Conservation (phyloP, 2,888 invertebrate genomes). For the Pyrochroa serraticornis region DNA sequence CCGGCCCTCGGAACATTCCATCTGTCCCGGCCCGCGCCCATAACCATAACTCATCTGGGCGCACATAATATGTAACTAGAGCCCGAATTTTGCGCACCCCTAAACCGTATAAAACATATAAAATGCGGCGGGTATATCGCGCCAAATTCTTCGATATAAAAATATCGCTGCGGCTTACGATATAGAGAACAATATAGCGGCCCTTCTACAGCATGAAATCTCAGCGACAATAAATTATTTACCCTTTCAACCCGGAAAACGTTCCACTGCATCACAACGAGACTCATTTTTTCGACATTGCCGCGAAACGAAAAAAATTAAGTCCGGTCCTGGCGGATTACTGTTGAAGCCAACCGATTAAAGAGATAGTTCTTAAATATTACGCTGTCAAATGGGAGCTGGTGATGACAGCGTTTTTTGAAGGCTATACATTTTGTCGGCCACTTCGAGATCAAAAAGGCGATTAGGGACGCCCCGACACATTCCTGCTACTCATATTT, state of each 20-base stretch:
- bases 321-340: too few species aligned
- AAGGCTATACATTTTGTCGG: conserved; percentile 42
- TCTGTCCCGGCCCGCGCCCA: conserved; percentile 47
- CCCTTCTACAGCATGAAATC: conserved; percentile 12
- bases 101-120: conserved; percentile 20
- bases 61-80: conserved; percentile 43
- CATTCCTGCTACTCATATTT: conserved; percentile 52
- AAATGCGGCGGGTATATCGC: conserved; percentile 20
- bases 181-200: conserved; percentile 19
- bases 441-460: conserved; percentile 42
- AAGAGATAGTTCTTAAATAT: conserved; percentile 36
- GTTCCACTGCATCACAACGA: too few species aligned
- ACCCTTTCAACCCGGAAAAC: background rate
- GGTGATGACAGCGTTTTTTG: conserved; percentile 43
- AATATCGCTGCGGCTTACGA: conserved; percentile 22
- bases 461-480: conserved; percentile 43
- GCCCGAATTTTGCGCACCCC: conserved; percentile 30
- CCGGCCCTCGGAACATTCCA: conserved; percentile 48
- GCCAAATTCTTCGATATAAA: conserved; percentile 22
- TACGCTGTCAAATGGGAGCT: conserved; percentile 41
- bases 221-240: conserved; percentile 18
- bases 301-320: too few species aligned
- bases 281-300: too few species aligned
- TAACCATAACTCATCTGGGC: conserved; percentile 51
- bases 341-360: conserved; percentile 28